Conservation (phyloP, 2,113 vertebrate genomes). For the Axis porcinus region DNA sequence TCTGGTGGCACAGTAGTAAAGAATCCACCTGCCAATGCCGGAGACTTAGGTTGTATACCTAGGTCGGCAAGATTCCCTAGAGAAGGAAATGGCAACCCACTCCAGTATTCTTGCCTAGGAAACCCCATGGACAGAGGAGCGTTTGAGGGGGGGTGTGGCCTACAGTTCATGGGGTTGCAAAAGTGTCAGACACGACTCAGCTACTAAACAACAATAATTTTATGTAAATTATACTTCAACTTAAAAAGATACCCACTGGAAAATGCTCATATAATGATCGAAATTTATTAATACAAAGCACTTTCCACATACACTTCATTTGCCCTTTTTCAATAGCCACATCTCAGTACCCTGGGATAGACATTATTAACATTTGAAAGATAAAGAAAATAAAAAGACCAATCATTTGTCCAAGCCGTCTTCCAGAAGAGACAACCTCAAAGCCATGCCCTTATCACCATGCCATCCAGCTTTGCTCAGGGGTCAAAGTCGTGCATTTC, state of each 20-base stretch:
- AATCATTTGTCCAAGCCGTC: neutral
- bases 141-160: accelerated
- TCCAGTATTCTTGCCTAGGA: neutral
- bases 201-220: neutral
- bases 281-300: neutral
- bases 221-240: neutral
- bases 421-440: neutral
- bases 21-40: neutral
- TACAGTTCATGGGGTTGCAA: neutral
- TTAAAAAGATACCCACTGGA: neutral
- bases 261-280: neutral
- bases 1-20: neutral
- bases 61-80: neutral
- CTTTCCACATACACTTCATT: neutral
- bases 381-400: neutral
- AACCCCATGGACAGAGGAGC: neutral
- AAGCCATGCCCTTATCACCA: neutral
- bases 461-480: neutral
- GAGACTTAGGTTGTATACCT: neutral
- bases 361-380: neutral
- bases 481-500: neutral
- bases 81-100: neutral
- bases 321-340: neutral
- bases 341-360: neutral
- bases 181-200: neutral